phyloP scores from a whole-genome alignment of 2,113 vertebrate genomes.

The Prunella himalayana region DNA sequence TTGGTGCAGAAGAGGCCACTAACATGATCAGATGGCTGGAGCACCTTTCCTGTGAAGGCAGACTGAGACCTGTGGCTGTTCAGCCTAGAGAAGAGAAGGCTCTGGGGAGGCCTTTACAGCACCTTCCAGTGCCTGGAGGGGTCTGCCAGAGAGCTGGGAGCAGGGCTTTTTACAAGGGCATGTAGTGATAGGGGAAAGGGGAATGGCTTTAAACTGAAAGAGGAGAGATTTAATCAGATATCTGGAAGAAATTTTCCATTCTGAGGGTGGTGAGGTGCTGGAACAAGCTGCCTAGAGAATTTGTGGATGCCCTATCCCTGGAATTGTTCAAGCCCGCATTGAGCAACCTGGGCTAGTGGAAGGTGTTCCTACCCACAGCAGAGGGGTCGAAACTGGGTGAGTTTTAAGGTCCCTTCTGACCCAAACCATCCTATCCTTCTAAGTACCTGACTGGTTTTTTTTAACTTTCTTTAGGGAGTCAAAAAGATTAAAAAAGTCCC shows the following conservation, averaged over 20 bases:
- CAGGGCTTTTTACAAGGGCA: neutral
- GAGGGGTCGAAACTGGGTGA: neutral
- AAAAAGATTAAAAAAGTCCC: neutral
- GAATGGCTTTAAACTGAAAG: neutral
- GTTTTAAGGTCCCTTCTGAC: neutral
- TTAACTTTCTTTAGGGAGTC: neutral
- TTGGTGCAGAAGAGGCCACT: neutral
- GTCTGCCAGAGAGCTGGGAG: neutral
- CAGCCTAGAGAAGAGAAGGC: neutral
- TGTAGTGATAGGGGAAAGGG: neutral
- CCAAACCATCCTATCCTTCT: neutral
- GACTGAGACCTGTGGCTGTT: neutral
- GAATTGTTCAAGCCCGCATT: neutral
- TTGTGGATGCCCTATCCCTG: neutral
- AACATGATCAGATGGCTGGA: neutral
- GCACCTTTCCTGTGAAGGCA: neutral
- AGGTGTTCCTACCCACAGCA: neutral
- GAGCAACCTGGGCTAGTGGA: neutral
- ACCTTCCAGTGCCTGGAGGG: neutral
- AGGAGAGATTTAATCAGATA: neutral
- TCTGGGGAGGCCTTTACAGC: neutral
- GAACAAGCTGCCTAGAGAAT: neutral
- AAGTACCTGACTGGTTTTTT: neutral
- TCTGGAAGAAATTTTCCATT: neutral
- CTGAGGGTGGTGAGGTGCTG: neutral